phyloP scores from a whole-genome alignment of 1,140 invertebrate species.

The Microplitis mediator region DNA sequence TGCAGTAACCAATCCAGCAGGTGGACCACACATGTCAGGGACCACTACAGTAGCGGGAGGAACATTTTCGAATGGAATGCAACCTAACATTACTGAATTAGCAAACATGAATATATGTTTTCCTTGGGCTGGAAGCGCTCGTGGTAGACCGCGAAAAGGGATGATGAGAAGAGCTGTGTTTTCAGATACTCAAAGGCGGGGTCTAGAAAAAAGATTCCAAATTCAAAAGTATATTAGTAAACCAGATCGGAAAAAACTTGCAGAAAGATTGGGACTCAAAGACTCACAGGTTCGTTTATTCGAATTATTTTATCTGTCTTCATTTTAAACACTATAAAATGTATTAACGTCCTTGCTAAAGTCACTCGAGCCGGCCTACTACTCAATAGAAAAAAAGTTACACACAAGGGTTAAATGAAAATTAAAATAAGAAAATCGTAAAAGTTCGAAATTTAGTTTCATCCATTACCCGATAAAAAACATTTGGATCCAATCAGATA shows the following conservation, averaged over 20 bases:
- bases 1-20: slow-evolving; percentile 42
- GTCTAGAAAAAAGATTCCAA: slow-evolving; percentile 92
- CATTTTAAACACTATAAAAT: no score
- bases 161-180: slow-evolving; percentile 94
- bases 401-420: no score
- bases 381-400: no score
- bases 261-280: slow-evolving; percentile 92
- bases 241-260: slow-evolving; percentile 93
- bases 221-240: slow-evolving; percentile 99
- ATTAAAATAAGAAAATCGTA: no score
- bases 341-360: no score
- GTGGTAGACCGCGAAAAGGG: slow-evolving; percentile 85
- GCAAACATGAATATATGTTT: slow-evolving; percentile 64
- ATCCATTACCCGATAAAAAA: no score
- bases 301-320: background rate
- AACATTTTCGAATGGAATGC: slow-evolving; percentile 66
- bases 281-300: slow-evolving; percentile 80
- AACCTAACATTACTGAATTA: slow-evolving; percentile 49
- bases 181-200: slow-evolving; percentile 91
- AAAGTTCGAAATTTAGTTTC: no score
- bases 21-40: slow-evolving; percentile 54
- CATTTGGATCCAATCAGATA: no score
- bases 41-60: slow-evolving; percentile 57
- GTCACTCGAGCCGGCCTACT: no score
- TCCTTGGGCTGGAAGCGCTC: slow-evolving; percentile 78